Percentiles rank a stretch among this genome's conserved stretches.
Conservation (phyloP, 2,113 vertebrate genomes). For the Cyanoderma ruficeps region DNA sequence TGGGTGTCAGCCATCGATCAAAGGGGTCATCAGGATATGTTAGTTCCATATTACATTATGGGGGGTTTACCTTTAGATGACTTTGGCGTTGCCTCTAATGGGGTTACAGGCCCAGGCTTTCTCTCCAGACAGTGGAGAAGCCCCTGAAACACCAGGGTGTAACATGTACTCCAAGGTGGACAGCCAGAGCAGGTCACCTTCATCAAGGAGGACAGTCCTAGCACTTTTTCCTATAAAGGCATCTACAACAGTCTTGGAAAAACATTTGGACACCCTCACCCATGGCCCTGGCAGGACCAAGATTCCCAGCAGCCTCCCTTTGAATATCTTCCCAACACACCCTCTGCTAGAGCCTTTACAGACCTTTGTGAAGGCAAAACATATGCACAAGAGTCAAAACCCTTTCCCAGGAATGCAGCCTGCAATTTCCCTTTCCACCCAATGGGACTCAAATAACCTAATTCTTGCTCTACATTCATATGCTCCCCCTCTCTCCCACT, state of each 20-base stretch:
- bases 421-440: constrained; percentile 3
- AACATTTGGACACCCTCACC: not conserved
- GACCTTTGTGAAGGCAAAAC: not conserved
- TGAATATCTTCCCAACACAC: rapidly evolving
- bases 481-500: not conserved
- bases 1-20: not conserved
- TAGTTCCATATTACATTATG: not conserved
- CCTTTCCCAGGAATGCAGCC: not conserved
- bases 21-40: not conserved
- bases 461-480: not conserved
- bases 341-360: not conserved
- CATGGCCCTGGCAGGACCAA: rapidly evolving
- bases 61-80: not conserved
- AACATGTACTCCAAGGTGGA: not conserved
- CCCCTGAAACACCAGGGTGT: rapidly evolving
- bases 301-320: not conserved
- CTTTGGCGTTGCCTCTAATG: not conserved
- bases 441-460: constrained; percentile 43
- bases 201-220: not conserved
- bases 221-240: not conserved
- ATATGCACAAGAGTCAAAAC: not conserved
- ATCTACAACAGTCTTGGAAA: not conserved
- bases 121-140: not conserved
- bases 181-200: not conserved
- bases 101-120: not conserved